Conservation (phyloP, 2,113 vertebrate genomes). For the Notechis scutatus region DNA sequence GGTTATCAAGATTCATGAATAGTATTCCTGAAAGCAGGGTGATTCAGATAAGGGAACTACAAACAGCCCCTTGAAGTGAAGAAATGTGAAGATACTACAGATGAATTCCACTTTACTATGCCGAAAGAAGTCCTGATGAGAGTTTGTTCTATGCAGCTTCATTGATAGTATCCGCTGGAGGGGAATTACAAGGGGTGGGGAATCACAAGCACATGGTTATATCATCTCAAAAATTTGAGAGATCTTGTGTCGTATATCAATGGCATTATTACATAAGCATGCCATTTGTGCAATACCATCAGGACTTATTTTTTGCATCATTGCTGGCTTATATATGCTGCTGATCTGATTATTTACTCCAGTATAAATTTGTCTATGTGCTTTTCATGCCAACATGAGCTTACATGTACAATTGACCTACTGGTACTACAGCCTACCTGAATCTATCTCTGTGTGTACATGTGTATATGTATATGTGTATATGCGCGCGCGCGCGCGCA, state of each 20-base stretch:
- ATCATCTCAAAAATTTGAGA: not conserved
- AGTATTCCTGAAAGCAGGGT: not conserved
- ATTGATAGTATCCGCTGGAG: not conserved
- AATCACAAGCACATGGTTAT: not conserved
- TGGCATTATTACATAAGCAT: not conserved
- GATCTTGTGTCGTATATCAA: not conserved
- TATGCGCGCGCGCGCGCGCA: too few relatives aligned
- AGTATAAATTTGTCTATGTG: not conserved
- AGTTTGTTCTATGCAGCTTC: not conserved
- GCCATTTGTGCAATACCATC: not conserved
- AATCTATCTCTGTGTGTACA: not conserved
- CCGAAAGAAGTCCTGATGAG: not conserved
- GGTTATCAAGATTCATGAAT: not conserved
- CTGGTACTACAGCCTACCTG: not conserved
- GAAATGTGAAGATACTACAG: not conserved
- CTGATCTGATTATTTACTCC: not conserved
- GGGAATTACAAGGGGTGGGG: not conserved
- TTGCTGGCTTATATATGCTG: not conserved
- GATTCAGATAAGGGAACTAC: not conserved
- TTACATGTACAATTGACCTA: not conserved
- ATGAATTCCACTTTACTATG: not conserved
- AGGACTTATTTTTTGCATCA: not conserved
- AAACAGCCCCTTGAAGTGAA: not conserved
- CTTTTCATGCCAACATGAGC: not conserved
- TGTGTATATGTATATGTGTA: too few relatives aligned